These are phyloP conservation scores for Lasioglossum villosulum DNA, from an alignment of 2,888 invertebrate genomes.

Conservation along the genomic window DNA sequence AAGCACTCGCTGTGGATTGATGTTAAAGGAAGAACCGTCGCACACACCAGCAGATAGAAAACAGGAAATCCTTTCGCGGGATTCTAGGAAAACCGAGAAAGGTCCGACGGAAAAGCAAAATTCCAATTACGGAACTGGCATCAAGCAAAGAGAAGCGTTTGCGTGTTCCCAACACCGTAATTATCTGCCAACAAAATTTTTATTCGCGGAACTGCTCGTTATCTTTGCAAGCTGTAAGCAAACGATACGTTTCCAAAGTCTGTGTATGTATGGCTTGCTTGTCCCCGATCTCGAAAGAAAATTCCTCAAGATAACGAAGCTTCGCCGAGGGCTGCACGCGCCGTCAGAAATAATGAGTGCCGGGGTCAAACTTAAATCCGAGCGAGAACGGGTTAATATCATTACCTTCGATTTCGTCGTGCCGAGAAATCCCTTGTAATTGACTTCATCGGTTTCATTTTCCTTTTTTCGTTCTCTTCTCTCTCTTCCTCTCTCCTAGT, in stretches of 20 bases:
- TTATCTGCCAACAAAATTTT: not conserved
- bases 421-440: slow-evolving; percentile 47
- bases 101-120: not conserved
- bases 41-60: not conserved
- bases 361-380: slow-evolving; percentile 10
- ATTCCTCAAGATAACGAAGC: not conserved
- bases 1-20: not conserved
- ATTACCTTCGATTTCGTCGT: slow-evolving; percentile 13
- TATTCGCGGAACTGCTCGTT: not conserved
- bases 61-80: not conserved
- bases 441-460: slow-evolving; percentile 42
- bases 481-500: not conserved
- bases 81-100: not conserved
- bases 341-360: not conserved
- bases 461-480: not conserved
- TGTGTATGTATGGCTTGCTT: not conserved
- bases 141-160: not conserved
- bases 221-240: not conserved
- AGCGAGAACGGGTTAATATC: not conserved
- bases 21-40: not conserved
- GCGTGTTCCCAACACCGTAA: not conserved
- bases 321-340: not conserved
- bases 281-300: not conserved
- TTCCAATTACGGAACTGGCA: not conserved
- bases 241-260: not conserved